Evolutionary conservation across 2,888 invertebrate genomes (phyloP).

Genomic region (Therioaphis trifolii): DNA sequence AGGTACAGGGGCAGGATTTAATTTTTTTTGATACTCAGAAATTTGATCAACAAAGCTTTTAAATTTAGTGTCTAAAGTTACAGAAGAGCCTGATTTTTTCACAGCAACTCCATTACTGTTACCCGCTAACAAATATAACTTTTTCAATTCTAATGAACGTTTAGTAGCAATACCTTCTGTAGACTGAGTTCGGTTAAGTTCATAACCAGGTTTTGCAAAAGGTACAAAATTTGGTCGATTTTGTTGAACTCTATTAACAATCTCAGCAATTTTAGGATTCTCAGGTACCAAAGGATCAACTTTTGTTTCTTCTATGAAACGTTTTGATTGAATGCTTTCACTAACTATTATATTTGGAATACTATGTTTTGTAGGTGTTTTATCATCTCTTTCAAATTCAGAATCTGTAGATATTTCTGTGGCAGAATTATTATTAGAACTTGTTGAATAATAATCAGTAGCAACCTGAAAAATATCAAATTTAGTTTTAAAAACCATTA

Average conservation of each 20-base stretch:
- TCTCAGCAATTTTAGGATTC: constrained; percentile 60
- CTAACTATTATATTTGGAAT: constrained; percentile 82
- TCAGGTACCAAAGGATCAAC: constrained; percentile 60
- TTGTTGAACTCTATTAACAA: constrained; percentile 53
- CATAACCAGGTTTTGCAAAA: constrained; percentile 77
- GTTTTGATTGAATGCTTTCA: constrained; percentile 76
- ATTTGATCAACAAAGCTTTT: constrained; percentile 87
- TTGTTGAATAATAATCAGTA: constrained; percentile 63
- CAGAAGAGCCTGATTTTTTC: constrained; percentile 84
- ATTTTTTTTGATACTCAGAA: constrained; percentile 86
- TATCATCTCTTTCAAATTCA: constrained; percentile 87
- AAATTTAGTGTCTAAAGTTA: constrained; percentile 85
- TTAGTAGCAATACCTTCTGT: constrained; percentile 90
- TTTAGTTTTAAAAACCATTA: neutral
- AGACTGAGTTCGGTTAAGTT: constrained; percentile 84
- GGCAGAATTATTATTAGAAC: constrained; percentile 75
- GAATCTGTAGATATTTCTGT: constrained; percentile 94
- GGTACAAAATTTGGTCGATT: constrained; percentile 67
- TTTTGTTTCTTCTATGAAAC: constrained; percentile 64
- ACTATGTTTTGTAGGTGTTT: constrained; percentile 76
- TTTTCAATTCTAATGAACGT: constrained; percentile 86
- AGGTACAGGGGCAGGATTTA: constrained; percentile 81
- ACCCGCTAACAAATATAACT: constrained; percentile 85
- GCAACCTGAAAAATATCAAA: constrained; percentile 58
- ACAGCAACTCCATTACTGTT: constrained; percentile 71